A percentile compares a stretch with the other conserved stretches of the same genome.
Evolutionary conservation across 92 coral and sea anemone genomes (phyloP).

Genomic region (Isaurus tuberculatus): DNA sequence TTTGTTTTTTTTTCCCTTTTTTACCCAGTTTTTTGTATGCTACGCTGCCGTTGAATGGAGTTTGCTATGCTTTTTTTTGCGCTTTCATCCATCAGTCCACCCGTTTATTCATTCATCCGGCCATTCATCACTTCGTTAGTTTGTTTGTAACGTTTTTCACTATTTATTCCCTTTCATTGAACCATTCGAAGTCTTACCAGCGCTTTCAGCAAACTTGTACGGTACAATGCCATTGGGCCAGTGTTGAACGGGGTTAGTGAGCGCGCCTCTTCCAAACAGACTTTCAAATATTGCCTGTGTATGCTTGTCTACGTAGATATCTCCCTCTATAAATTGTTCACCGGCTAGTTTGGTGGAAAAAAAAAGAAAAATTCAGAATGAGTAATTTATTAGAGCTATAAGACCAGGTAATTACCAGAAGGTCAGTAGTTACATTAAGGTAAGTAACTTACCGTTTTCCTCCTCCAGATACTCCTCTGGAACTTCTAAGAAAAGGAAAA

Average conservation of each 20-base stretch:
- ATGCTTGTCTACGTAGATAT: slow-evolving; percentile 33
- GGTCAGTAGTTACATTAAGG: not conserved
- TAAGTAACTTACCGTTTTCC: slow-evolving; percentile 33
- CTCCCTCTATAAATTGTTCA: slow-evolving; percentile 31
- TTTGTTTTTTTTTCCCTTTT: too few species aligned
- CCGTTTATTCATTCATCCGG: too few species aligned
- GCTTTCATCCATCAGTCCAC: too few species aligned
- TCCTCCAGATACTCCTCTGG: slow-evolving; percentile 17
- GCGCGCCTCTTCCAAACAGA: slow-evolving; percentile 42
- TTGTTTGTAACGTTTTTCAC: not conserved
- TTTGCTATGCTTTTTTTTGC: too few species aligned
- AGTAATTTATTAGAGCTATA: not conserved
- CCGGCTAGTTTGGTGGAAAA: slow-evolving; percentile 21
- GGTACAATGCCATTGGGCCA: slow-evolving; percentile 58
- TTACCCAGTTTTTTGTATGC: too few species aligned
- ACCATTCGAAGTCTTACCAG: slow-evolving; percentile 23
- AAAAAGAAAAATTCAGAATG: not conserved
- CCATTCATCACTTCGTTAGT: not conserved
- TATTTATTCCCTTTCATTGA: not conserved
- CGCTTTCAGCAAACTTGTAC: slow-evolving; percentile 44
- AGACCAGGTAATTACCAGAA: not conserved
- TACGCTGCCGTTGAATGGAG: too few species aligned
- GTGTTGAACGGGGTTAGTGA: slow-evolving; percentile 29
- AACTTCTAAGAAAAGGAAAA: not conserved
- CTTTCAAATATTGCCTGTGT: slow-evolving; percentile 31